These are phyloP conservation scores for Lacerta agilis DNA, from an alignment of 2,797 vertebrate species.

Conservation along the genomic window DNA sequence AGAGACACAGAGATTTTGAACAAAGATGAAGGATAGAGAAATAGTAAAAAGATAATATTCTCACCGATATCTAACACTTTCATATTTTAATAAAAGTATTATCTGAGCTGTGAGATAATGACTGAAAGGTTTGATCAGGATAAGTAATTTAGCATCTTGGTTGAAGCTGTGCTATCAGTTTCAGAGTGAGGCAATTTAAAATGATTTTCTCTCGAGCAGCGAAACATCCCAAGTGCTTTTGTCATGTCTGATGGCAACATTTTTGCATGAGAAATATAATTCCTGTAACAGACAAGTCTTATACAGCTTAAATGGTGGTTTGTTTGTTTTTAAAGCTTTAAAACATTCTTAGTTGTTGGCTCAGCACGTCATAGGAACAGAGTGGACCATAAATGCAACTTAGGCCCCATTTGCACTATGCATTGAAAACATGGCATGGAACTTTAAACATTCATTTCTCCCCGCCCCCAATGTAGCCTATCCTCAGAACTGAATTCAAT, in stretches of 20 bases:
- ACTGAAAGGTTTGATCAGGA: conserved; percentile 51
- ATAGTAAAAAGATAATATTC: conserved; percentile 53
- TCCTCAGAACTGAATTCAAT: neutral
- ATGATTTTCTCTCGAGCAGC: conserved; percentile 64
- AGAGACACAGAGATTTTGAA: conserved; percentile 1
- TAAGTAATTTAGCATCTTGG: conserved; percentile 63
- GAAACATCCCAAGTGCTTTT: conserved; percentile 61
- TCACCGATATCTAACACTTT: conserved; percentile 53
- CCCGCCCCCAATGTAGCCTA: no score
- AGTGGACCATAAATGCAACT: conserved; percentile 17
- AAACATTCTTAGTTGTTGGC: neutral
- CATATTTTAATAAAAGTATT: conserved; percentile 52
- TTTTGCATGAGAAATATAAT: conserved; percentile 63
- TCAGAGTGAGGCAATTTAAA: conserved; percentile 60
- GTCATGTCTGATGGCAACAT: conserved; percentile 42
- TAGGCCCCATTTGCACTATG: neutral
- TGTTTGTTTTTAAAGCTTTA: neutral
- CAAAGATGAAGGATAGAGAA: conserved; percentile 56
- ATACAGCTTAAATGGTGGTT: conserved; percentile 47
- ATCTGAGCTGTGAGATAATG: conserved; percentile 67
- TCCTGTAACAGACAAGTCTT: conserved; percentile 53
- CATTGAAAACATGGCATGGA: no score
- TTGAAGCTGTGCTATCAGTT: conserved; percentile 57
- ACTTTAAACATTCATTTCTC: no score
- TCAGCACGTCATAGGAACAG: neutral